A percentile compares a stretch with the other conserved stretches of the same genome.
These are phyloP conservation scores for Sebastes schlegelii DNA, from an alignment of 2,113 vertebrate genomes.

Conservation along the genomic window DNA sequence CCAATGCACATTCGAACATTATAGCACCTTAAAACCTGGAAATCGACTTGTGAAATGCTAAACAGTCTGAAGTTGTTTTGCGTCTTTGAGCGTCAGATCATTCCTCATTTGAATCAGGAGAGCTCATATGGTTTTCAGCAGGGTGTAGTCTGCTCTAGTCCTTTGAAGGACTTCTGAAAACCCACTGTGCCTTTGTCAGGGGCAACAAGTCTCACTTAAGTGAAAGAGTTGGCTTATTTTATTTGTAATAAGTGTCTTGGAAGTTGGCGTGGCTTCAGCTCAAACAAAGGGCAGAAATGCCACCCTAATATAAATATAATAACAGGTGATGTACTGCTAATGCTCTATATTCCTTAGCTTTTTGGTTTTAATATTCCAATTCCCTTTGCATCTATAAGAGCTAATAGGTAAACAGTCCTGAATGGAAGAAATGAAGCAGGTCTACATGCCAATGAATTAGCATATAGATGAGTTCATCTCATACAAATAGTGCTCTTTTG, in stretches of 20 bases:
- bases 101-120: constrained; percentile 41
- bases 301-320: constrained; percentile 78
- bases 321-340: constrained; percentile 82
- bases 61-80: constrained; percentile 41
- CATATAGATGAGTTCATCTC: constrained; percentile 91
- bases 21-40: constrained; percentile 11
- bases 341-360: constrained; percentile 77
- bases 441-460: constrained; percentile 88
- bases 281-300: constrained; percentile 78
- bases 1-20: constrained; percentile 27
- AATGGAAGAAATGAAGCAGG: constrained; percentile 85
- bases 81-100: constrained; percentile 20
- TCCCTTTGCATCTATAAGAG: constrained; percentile 84
- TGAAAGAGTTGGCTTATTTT: constrained; percentile 63
- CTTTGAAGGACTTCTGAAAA: constrained; percentile 55
- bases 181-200: constrained; percentile 35
- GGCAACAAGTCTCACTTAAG: constrained; percentile 67
- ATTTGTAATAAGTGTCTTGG: constrained; percentile 64
- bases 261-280: constrained; percentile 66
- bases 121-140: constrained; percentile 31
- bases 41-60: constrained; percentile 38
- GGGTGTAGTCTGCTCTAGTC: constrained; percentile 22
- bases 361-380: constrained; percentile 82
- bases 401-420: constrained; percentile 89
- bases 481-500: constrained; percentile 87